A percentile compares a stretch with the other conserved stretches of the same genome.
Evolutionary conservation across 2,113 vertebrate species (phyloP).

Genomic region (Rutilus rutilus): DNA sequence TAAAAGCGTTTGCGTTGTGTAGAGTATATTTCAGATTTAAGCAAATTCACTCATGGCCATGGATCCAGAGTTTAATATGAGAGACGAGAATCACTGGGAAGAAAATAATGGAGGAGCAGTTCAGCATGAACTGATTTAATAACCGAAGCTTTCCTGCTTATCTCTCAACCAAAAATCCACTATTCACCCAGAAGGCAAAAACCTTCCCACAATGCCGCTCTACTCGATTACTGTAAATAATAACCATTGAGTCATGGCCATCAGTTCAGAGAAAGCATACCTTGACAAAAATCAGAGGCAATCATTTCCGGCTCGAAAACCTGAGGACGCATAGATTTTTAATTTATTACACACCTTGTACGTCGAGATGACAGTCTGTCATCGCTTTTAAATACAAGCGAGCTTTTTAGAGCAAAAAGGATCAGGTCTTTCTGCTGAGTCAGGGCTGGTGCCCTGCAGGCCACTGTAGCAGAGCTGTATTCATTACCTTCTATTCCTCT

Average conservation of each 20-base stretch:
- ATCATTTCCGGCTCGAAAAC: not conserved
- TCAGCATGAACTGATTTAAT: conserved; percentile 22
- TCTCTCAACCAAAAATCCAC: conserved; percentile 29
- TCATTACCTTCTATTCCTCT: conserved; percentile 31
- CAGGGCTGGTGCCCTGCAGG: conserved; percentile 40
- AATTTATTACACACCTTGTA: conserved; percentile 26
- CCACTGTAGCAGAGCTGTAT: conserved; percentile 42
- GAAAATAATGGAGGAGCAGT: not conserved
- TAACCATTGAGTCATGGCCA: not conserved
- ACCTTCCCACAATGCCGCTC: conserved; percentile 30
- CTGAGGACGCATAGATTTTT: conserved; percentile 3
- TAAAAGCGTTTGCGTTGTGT: not conserved
- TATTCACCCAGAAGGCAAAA: conserved; percentile 19
- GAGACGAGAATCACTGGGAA: not conserved
- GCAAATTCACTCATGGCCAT: conserved; percentile 1
- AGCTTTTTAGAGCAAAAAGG: conserved; percentile 10
- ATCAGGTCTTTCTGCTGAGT: conserved; percentile 41
- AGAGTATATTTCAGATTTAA: not conserved
- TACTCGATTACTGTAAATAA: conserved; percentile 1
- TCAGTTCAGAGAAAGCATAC: conserved; percentile 3
- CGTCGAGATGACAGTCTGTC: conserved; percentile 18
- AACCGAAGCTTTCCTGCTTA: conserved; percentile 29
- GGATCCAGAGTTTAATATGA: not conserved
- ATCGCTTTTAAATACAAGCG: conserved; percentile 40
- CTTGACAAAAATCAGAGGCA: not conserved